phyloP scores from a whole-genome alignment of 2,113 vertebrate species.

The Brachirus orientalis region DNA sequence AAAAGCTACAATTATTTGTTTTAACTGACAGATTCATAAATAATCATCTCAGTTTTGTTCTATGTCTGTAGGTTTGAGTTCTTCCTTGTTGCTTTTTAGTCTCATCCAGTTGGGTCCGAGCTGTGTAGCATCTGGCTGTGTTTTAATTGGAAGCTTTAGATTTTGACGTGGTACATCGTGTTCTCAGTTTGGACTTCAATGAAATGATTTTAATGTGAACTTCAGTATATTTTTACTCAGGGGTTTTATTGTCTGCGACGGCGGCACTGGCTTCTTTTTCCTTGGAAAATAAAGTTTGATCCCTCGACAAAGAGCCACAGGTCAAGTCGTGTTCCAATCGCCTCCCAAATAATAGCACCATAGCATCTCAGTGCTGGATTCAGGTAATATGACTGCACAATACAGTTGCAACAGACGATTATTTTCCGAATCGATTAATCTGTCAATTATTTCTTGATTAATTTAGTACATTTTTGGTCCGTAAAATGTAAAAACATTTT shows the following conservation, averaged over 20 bases:
- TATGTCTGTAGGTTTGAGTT: slow-evolving; percentile 1
- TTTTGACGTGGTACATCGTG: slow-evolving; percentile 52
- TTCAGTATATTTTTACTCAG: slow-evolving; percentile 53
- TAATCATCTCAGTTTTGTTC: background rate
- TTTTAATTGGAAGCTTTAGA: slow-evolving; percentile 70
- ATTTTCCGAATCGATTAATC: too few species aligned
- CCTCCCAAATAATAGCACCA: slow-evolving; percentile 15
- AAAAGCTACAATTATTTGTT: background rate
- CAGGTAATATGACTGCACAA: slow-evolving; percentile 2
- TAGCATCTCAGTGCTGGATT: background rate
- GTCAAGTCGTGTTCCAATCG: slow-evolving; percentile 10
- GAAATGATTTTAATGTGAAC: slow-evolving; percentile 60
- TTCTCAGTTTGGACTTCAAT: slow-evolving; percentile 58
- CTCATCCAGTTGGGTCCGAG: slow-evolving; percentile 28
- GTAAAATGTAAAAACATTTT: too few species aligned
- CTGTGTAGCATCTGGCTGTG: slow-evolving; percentile 69
- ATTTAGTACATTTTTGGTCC: too few species aligned
- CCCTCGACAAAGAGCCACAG: background rate
- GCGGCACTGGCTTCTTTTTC: slow-evolving; percentile 41
- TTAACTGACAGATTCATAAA: background rate
- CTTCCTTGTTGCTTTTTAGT: slow-evolving; percentile 6
- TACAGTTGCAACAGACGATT: too few species aligned
- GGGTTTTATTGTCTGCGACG: slow-evolving; percentile 64
- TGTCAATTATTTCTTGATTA: too few species aligned
- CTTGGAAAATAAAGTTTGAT: slow-evolving; percentile 39